Percentiles rank a stretch among this genome's conserved stretches.
Conservation (phyloP, 2,113 vertebrate genomes). For the Gymnorhina tibicen region DNA sequence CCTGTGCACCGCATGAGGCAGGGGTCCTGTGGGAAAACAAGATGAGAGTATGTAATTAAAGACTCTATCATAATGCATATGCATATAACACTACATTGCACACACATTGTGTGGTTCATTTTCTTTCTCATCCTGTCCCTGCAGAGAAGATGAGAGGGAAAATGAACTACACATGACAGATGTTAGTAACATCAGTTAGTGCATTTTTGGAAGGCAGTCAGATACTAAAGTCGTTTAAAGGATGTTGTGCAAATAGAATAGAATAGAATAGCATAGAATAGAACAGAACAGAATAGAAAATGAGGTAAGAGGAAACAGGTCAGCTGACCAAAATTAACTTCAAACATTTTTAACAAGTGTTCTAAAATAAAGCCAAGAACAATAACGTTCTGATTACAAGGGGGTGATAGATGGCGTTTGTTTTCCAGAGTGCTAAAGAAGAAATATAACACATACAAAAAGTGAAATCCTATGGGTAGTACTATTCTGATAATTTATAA, state of each 20-base stretch:
- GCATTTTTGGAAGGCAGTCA: conserved; percentile 13
- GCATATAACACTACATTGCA: conserved; percentile 53
- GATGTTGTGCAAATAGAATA: background rate
- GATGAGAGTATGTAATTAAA: conserved; percentile 61
- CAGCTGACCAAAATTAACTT: background rate
- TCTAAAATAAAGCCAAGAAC: background rate
- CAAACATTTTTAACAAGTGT: background rate
- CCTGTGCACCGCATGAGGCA: conserved; percentile 14
- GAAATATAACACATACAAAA: background rate
- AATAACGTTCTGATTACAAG: background rate
- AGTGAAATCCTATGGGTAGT: background rate
- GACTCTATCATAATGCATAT: conserved; percentile 57
- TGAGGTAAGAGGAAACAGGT: background rate
- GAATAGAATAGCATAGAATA: background rate
- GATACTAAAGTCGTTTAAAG: background rate
- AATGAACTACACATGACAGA: conserved; percentile 52
- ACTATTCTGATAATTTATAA: background rate
- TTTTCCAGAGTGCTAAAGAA: background rate
- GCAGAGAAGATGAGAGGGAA: conserved; percentile 53
- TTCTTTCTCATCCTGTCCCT: conserved; percentile 55
- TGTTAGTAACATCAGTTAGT: conserved; percentile 44
- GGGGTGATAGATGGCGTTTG: background rate
- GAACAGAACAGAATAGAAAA: background rate
- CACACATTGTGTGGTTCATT: conserved; percentile 50
- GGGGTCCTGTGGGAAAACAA: conserved; percentile 54